Evolutionary conservation across 2,888 invertebrate species (phyloP).

Genomic region (Bursaphelenchus okinawaensis): DNA sequence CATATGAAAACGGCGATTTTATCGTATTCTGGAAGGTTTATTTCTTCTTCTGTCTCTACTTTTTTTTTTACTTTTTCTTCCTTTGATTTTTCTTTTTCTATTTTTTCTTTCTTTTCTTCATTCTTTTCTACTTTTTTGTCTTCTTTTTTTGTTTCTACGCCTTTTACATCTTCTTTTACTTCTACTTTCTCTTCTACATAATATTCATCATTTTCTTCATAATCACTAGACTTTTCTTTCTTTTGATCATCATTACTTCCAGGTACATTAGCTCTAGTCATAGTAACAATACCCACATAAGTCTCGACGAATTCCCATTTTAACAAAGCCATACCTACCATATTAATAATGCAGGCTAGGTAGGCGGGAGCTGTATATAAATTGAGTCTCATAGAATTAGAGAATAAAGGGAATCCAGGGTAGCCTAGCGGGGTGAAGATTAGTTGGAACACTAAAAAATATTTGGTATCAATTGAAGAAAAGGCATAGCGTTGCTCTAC

Average conservation of each 20-base stretch:
- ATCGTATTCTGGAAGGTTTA: slow-evolving; percentile 32
- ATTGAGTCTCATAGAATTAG: too few species aligned
- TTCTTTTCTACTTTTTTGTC: not conserved
- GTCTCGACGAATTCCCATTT: slow-evolving; percentile 16
- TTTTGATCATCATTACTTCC: too few species aligned
- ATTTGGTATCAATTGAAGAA: too few species aligned
- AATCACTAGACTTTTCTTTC: not conserved
- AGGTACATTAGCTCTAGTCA: too few species aligned
- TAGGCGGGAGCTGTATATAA: slow-evolving; percentile 11
- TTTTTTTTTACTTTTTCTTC: not conserved
- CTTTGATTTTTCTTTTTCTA: not conserved
- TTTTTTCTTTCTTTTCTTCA: not conserved
- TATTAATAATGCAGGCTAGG: slow-evolving; percentile 10
- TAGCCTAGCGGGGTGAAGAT: slow-evolving; percentile 4
- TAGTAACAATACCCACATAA: slow-evolving; percentile 15
- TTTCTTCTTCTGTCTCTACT: not conserved
- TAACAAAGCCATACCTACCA: slow-evolving; percentile 7
- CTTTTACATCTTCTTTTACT: not conserved
- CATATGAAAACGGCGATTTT: slow-evolving; percentile 29
- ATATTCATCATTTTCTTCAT: too few species aligned
- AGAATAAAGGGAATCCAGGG: not conserved
- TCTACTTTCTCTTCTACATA: too few species aligned
- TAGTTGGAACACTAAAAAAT: slow-evolving; percentile 1
- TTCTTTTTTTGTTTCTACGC: not conserved
- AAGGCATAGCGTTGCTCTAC: too few species aligned